Conservation (phyloP, 2,888 invertebrate species). For the Melinaea marsaeus region DNA sequence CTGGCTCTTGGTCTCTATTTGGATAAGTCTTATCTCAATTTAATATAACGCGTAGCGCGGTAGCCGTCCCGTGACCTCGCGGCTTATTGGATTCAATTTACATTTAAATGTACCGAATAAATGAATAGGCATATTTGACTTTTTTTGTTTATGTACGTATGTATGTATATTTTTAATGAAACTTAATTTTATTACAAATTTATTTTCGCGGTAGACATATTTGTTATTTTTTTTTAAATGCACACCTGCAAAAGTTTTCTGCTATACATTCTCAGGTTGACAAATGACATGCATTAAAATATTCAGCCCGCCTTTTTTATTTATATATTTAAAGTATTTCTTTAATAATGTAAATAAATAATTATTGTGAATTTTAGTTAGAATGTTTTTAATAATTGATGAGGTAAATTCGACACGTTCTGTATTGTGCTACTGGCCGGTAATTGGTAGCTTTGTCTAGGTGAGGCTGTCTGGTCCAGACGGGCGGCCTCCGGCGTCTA, state of each 20-base stretch:
- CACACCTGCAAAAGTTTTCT: too few species aligned
- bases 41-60: conserved; percentile 51
- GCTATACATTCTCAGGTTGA: too few species aligned
- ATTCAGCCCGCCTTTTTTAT: too few species aligned
- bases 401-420: conserved; percentile 5
- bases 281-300: too few species aligned
- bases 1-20: conserved; percentile 52
- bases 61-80: conserved; percentile 39
- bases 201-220: too few species aligned
- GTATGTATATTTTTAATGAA: background rate
- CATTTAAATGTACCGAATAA: conserved; percentile 14
- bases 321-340: too few species aligned
- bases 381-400: too few species aligned
- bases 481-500: conserved; percentile 65
- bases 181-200: too few species aligned
- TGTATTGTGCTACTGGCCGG: conserved; percentile 38
- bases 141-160: background rate
- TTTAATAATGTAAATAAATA: too few species aligned
- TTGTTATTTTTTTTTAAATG: too few species aligned
- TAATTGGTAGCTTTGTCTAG: conserved; percentile 61
- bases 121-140: conserved; percentile 16
- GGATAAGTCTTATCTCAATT: conserved; percentile 34
- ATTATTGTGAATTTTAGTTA: too few species aligned
- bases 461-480: conserved; percentile 49
- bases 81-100: conserved; percentile 21